Evolutionary conservation across 2,797 vertebrate genomes (phyloP), one percentile per base, ranked within the genome.

Genomic region (Merluccius polli): DNA sequence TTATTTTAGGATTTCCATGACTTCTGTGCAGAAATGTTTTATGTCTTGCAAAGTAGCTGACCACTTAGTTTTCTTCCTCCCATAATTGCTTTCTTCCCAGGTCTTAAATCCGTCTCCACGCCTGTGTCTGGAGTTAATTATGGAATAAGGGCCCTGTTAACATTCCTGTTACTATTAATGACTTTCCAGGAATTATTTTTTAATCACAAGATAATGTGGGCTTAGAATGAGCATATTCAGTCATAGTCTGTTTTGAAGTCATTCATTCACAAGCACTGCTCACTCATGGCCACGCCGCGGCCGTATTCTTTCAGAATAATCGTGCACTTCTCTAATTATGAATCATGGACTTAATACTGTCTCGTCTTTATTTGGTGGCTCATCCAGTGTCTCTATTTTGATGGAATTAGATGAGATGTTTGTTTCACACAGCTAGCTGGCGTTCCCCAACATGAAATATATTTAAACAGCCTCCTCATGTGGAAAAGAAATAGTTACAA

Each of bases 131-230:
- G 52, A 59, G 24, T 59, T 59, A 59, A 31, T 68, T 68, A 68
- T 68, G 65, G 24, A 68, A 68, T 68, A 68, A 73, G 68, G 69
- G 70, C 1, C 24, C 70, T 78, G 32, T 44, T 33, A 71, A 18
- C 30, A 63, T 77, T 79, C 68, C 9, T 77, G 12, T 24, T 73
- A 77, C 75, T 81, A 75, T 67, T 78, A 77, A 77, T 80, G 70
- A 36, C n/a, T 52, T 83, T 80, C 79, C 73, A 79, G 63, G 32
- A 38, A 71, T 73, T 82, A 30, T 70, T 75, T 78, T 65, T 75
- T 81, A 81, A 87, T 86, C 83, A 81, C 70, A 77, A 82, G 72
- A 72, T 63, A 78, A 32, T 77, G 41, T 81, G 73, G 81, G 73
- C 41, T 71, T 59, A 59, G 8, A n/a, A 59, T n/a, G 52, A 24